Evolutionary conservation across 2,113 vertebrate genomes (phyloP), one percentile per base, ranked within the genome.

Genomic region (Thoracochromis brauschi): DNA sequence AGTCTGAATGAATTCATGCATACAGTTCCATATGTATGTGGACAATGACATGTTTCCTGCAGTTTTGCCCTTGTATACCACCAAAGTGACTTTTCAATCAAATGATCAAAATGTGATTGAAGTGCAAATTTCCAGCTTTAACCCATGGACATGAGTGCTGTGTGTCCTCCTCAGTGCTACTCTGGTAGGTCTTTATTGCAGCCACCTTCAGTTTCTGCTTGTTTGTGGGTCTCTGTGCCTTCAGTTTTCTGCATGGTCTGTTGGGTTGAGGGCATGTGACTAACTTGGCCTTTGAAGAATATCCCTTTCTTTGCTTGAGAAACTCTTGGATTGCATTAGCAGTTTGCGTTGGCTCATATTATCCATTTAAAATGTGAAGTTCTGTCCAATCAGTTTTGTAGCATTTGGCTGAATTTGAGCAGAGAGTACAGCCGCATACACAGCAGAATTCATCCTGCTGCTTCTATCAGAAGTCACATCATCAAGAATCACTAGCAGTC

Each of bases 81-180:
- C 38, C 40, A 47, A 1, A 29, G 40, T 47, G 40, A 45, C 9
- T 75, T 75, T 8, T 75, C 14, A 75, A 26, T 47, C 1, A 47
- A 24, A 75, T 26, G 0, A 73, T 45, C 68, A 17, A 73, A 17
- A 73, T 73, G 21, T 11, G 38, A 71, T 26, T 71, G 13, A 73
- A 45, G 21, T 73, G 21, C 68, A 73, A 0, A 75, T 45, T 45
- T 75, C 6, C 14, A 29, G 40, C 14, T 75, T 29, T 29, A 75
- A 73, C 0, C 21, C 21, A 0, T 29, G 14, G 40, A 47, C 40
- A 73, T 47, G 0, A 73, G 45, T 73, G 21, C 5, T 7, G 13
- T 2, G 65, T 45, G 21, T 26, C 68, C n/a, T 71, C 0, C 21
- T 26, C 40, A 17, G 68, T 11, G 40, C 21, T 26, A 17, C 40